A percentile compares a stretch with the other conserved stretches of the same genome.
phyloP scores from a whole-genome alignment of 1,140 invertebrate species.

The Ostrea denselamellosa region DNA sequence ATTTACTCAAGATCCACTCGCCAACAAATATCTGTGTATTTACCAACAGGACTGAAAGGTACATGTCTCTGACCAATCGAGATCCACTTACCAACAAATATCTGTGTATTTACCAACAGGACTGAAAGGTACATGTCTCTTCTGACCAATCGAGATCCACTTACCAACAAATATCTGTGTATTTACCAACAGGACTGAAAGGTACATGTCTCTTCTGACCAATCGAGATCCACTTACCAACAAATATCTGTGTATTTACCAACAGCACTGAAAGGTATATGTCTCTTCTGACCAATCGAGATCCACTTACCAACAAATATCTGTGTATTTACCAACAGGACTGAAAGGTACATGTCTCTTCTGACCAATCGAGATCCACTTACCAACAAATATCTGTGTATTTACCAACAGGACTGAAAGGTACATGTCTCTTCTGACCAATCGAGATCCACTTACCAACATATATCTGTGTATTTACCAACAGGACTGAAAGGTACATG shows the following conservation, averaged over 20 bases:
- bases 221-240: background rate
- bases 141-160: background rate
- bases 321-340: background rate
- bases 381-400: conserved; percentile 43
- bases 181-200: conserved; percentile 27
- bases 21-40: conserved; percentile 43
- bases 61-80: too few species aligned
- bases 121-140: background rate
- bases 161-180: conserved; percentile 43
- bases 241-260: conserved; percentile 35
- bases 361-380: background rate
- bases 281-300: too few species aligned
- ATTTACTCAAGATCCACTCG: background rate
- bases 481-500: background rate
- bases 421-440: too few species aligned
- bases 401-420: conserved; percentile 35
- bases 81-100: too few species aligned
- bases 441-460: too few species aligned
- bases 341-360: background rate
- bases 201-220: background rate
- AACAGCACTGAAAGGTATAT: conserved; percentile 10
- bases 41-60: conserved; percentile 24
- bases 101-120: background rate
- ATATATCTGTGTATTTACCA: too few species aligned
- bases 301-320: too few species aligned